Base-by-base conservation (phyloP, 2,113 vertebrate genomes). In the Scopus umbretta region DNA sequence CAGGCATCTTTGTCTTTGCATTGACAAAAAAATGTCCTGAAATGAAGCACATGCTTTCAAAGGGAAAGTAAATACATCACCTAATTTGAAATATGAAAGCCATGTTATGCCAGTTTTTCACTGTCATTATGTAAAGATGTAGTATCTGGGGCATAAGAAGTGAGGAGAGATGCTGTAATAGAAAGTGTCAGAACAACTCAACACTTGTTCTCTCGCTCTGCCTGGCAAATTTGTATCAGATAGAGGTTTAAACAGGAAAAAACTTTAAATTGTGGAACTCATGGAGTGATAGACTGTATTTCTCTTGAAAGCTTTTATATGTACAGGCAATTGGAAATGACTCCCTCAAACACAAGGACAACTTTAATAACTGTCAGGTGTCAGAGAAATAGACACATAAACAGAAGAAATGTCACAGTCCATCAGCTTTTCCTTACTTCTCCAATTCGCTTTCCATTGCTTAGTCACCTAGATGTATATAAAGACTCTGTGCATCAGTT, bases 321-420 rank as follows among this genome's bases (percentile, higher is more conserved):
- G 83, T 96, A 90, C 76, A 91, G 86, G 82, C 96, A 88, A 81
- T 85, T 95, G 72, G 65, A 97, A 97, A 94, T 92, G n/a, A 93
- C 88, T 96, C 66, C 43, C 42, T 97, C 94, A 90, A 97, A 96
- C 63, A 94, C 12, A 21, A 93, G 68, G 58, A 90, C 92, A 92
- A 80, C 83, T 96, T 96, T 88, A 96, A 89, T 80, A 94, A 92
- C 42, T 95, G 71, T 93, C 83, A 96, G 86, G 58, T 96, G 75
- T 95, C 89, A 84, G 52, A 78, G 91, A 80, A 93, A 56, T 52
- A 97, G 80, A 90, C 78, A 86, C 13, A 27, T 83, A 94, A 89
- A 95, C 79, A 96, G 88, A 94, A 92, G 68, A 87, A 96, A 91
- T 97, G 86, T 92, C 84, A 93, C 49, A 85, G 82, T 95, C 82